Evolutionary conservation across 2,797 vertebrate genomes (phyloP), one percentile per base, ranked within the genome.

Genomic region (Crocodylus rhombifer): DNA sequence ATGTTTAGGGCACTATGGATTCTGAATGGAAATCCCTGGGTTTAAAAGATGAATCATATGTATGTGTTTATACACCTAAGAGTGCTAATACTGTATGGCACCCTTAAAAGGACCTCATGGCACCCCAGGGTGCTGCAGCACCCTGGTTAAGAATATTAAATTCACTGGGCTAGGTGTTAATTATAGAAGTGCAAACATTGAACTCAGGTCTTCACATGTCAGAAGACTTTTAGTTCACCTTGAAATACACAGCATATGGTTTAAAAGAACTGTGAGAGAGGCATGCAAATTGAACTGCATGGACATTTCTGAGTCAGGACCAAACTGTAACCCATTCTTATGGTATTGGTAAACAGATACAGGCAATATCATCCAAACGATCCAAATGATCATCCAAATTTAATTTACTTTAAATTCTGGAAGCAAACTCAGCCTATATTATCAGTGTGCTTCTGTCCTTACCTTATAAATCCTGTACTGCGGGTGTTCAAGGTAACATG

Each of bases 381-480:
- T 74, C 74, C 30, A 30, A 30, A 30, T 30, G 30, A 30, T 30
- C 30, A 30, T 30, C 30, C 30, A 30, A 30, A 30, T 30, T 30
- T 30, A 30, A 30, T 30, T 30, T 30, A 30, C 30, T 30, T 30
- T 30, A 51, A 14, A 21, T 8, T 36, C 36, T 88, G 20, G 5
- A 67, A 33, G 23, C 69, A 88, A 71, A 56, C 51, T 88, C 42
- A 2, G 28, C 36, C 36, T 84, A 55, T 36, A 81, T 51, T 51
- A 51, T 51, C 42, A 51, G 42, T 51, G 5, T 4, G 28, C 15
- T 88, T 80, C 60, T 86, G 42, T 51, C 42, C 42, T 51, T 51
- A 25, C 10, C 51, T 80, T 87, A 73, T 77, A 84, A 57, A 93
- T 95, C 78, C 82, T 87, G 55, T 11, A 63, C 36, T 62, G 78